phyloP scores from a whole-genome alignment of 2,113 vertebrate genomes.

The Cryptotis parvus region DNA sequence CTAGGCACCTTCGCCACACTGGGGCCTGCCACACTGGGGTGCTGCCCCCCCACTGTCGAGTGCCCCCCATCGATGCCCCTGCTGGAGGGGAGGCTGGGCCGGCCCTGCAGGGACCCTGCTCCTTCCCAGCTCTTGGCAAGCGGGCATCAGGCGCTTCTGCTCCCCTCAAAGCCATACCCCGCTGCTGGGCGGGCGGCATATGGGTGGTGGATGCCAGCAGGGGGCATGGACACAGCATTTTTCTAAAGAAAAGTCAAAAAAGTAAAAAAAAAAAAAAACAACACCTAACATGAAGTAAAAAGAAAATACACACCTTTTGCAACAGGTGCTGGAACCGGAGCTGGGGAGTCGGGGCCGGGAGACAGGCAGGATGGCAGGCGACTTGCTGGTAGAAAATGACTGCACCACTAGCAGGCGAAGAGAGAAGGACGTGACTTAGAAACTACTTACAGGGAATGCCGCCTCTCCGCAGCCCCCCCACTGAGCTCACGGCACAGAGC shows the following conservation, averaged over 20 bases:
- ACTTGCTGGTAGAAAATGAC: slow-evolving; percentile 87
- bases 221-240: slow-evolving; percentile 79
- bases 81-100: background rate
- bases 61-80: background rate
- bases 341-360: slow-evolving; percentile 78
- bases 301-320: slow-evolving; percentile 85
- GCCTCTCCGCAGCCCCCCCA: background rate
- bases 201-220: slow-evolving; percentile 64
- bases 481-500: background rate
- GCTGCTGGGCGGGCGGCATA: slow-evolving; percentile 73
- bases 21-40: slow-evolving; percentile 84
- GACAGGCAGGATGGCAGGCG: slow-evolving; percentile 82
- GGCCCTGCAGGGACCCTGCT: slow-evolving; percentile 10
- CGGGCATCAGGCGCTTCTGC: slow-evolving; percentile 69
- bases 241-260: slow-evolving; percentile 84
- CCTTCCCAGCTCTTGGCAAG: slow-evolving; percentile 52
- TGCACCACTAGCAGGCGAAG: slow-evolving; percentile 85
- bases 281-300: too few relatives aligned
- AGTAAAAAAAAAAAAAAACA: slow-evolving; percentile 63
- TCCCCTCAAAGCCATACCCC: slow-evolving; percentile 84
- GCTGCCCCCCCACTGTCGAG: slow-evolving; percentile 60
- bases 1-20: slow-evolving; percentile 96
- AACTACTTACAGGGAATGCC: too few relatives aligned
- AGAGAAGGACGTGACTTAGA: background rate
- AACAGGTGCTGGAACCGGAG: slow-evolving; percentile 73